Conservation (phyloP, 2,113 vertebrate genomes). For the Ageneiosus marmoratus region DNA sequence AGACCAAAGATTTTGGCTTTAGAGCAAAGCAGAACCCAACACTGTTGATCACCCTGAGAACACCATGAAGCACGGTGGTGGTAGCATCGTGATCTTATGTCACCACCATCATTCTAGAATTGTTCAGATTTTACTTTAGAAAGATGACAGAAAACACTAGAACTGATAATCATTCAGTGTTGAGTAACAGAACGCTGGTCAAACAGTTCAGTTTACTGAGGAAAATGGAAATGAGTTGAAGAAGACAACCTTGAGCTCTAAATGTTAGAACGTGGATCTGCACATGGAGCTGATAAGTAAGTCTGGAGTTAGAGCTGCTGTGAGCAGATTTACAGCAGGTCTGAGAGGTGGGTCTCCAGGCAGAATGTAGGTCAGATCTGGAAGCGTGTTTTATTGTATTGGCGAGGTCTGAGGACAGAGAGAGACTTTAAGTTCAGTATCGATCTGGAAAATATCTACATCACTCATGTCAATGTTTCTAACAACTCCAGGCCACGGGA, state of each 20-base stretch:
- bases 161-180: neutral
- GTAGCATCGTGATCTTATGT: neutral
- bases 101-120: too few species aligned
- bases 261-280: neutral
- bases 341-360: neutral
- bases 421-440: constrained; percentile 43
- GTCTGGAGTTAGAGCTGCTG: too few species aligned
- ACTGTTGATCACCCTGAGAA: neutral
- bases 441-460: constrained; percentile 51
- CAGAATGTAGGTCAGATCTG: constrained; percentile 37
- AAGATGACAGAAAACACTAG: neutral
- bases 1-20: neutral
- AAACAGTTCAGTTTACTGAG: neutral
- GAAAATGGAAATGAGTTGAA: neutral
- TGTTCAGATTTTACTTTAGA: neutral
- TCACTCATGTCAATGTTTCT: constrained; percentile 46
- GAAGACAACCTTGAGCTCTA: neutral
- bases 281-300: neutral
- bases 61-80: neutral
- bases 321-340: neutral
- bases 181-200: neutral
- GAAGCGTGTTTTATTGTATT: constrained; percentile 41
- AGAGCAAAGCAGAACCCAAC: neutral
- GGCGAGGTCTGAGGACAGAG: constrained; percentile 40
- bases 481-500: constrained; percentile 23